Percentiles rank a stretch among this genome's conserved stretches.
Conservation (phyloP, 2,113 vertebrate species). For the Oncorhynchus nerka region DNA sequence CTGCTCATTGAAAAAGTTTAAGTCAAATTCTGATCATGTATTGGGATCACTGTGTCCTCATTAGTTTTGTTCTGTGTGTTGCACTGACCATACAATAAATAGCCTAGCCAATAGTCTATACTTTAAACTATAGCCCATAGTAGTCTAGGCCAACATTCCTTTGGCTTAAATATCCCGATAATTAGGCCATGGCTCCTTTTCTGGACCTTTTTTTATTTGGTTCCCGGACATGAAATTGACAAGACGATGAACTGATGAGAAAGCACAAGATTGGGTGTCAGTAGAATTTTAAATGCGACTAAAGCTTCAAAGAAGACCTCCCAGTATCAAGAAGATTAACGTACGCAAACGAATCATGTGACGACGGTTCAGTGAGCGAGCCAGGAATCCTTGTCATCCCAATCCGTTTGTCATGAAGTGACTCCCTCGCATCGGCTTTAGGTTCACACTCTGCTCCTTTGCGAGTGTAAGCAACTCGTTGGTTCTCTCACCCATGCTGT, state of each 20-base stretch:
- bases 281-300: conserved; percentile 28
- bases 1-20: not conserved
- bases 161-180: not conserved
- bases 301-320: conserved; percentile 57
- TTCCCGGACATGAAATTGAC: conserved; percentile 14
- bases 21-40: not conserved
- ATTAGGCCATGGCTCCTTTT: not conserved
- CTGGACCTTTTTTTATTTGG: not conserved
- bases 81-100: not conserved
- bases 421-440: not conserved
- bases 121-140: not conserved
- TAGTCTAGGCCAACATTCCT: not conserved
- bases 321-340: conserved; percentile 42
- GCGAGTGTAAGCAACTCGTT: not conserved
- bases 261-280: conserved; percentile 35
- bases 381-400: conserved; percentile 15
- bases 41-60: not conserved
- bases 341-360: conserved; percentile 50
- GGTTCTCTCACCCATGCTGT: not conserved
- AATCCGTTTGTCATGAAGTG: not conserved
- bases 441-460: not conserved
- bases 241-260: conserved; percentile 7
- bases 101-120: not conserved
- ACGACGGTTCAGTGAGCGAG: conserved; percentile 25
- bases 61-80: no score